Evolutionary conservation across 2,888 invertebrate species (phyloP).

Genomic region (Psylliodes chrysocephalus): DNA sequence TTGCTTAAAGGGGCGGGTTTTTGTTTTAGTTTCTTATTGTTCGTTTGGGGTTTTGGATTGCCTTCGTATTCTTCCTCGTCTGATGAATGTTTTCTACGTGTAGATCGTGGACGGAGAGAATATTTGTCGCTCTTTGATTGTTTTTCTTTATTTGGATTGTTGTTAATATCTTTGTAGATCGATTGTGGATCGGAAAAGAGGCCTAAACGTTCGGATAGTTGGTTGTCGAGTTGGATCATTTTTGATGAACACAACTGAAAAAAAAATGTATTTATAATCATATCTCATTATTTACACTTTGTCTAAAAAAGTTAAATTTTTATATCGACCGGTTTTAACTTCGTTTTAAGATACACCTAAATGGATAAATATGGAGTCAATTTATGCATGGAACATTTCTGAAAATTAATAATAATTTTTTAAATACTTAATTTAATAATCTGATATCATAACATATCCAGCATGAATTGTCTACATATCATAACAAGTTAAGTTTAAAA

Average conservation of each 20-base stretch:
- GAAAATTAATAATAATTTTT: too few relatives aligned
- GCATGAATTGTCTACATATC: too few relatives aligned
- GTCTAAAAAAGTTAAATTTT: too few relatives aligned
- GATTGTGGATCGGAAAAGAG: slow-evolving; percentile 51
- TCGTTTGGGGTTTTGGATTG: slow-evolving; percentile 29
- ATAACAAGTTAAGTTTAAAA: too few relatives aligned
- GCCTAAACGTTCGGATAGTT: slow-evolving; percentile 59
- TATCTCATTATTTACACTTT: too few relatives aligned
- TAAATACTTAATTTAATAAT: too few relatives aligned
- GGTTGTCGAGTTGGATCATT: slow-evolving; percentile 59
- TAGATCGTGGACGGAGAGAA: slow-evolving; percentile 61
- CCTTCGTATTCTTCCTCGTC: slow-evolving; percentile 37
- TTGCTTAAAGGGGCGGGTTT: slow-evolving; percentile 71
- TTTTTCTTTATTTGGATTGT: slow-evolving; percentile 56
- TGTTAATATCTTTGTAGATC: slow-evolving; percentile 58
- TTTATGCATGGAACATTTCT: too few relatives aligned
- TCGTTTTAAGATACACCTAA: too few relatives aligned
- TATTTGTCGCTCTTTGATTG: slow-evolving; percentile 59
- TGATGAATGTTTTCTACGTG: slow-evolving; percentile 48
- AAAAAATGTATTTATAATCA: too few relatives aligned
- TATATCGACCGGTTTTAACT: too few relatives aligned
- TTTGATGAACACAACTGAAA: not conserved
- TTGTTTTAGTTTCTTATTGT: slow-evolving; percentile 53
- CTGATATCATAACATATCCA: too few relatives aligned
- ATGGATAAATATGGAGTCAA: too few relatives aligned